Evolutionary conservation across 2,113 vertebrate species (phyloP), one percentile per base, ranked within the genome.

Genomic region (Echinops telfairi): DNA sequence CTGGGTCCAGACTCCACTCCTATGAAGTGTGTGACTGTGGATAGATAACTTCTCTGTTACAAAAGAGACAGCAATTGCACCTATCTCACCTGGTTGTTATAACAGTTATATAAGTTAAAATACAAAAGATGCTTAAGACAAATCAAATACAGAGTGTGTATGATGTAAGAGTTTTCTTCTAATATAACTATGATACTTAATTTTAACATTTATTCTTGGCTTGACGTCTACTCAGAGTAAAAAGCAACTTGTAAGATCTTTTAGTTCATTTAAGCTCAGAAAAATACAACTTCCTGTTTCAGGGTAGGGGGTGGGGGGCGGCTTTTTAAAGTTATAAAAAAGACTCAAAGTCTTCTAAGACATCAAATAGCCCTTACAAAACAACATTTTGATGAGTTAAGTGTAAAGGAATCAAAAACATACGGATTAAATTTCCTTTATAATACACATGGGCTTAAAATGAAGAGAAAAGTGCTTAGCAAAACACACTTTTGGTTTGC

Each of bases 391-490:
- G 94, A 96, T 97, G 97, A 97, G 96, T 97, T 97, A 97, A 97
- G 95, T 97, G 95, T 97, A 96, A 96, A 96, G 84, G 97, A 97
- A 97, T 97, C 93, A 96, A 95, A 96, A 96, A 95, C 97, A 97
- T 97, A 97, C 90, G 96, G 95, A 97, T 97, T 96, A 97, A 95
- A 97, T 97, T 97, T 97, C 96, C 94, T 96, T 96, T 97, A 96
- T 97, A 97, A 97, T 95, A 96, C 96, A 95, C 96, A 97, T 96
- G 97, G 96, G 96, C 87, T 95, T 97, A 97, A 93, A 95, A 96
- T 95, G 90, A 96, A 95, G 95, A 94, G 84, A 95, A 96, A 95
- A 97, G 92, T 97, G 96, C 96, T 97, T 97, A 96, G 96, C 95
- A 97, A 97, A 97, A 97, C 93, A 96, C 95, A 97, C 88, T 96